Evolutionary conservation across 1,140 invertebrate species (phyloP), one percentile per base, ranked within the genome.

Genomic region (Aphaenogaster floridana): DNA sequence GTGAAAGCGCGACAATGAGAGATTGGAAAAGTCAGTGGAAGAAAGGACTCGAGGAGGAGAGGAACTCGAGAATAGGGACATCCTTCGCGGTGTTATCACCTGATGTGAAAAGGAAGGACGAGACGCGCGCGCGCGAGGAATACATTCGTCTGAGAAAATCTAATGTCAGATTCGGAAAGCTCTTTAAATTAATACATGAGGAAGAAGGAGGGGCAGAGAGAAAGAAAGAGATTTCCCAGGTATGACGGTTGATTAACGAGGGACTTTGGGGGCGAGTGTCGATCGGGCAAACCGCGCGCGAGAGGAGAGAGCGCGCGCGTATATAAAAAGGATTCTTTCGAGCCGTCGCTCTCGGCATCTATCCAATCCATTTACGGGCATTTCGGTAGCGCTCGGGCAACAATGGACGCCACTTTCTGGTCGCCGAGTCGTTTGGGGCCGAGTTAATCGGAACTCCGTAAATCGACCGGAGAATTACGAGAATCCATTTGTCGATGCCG

Each of bases 401-500:
- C 86, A 89, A 86, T 79, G 88, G 66, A 61, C 59, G 64, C 64
- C 78, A 59, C 64, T 86, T 80, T 66, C 80, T 86, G 72, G 66
- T 57, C 74, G 36, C 17, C 85, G 77, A 79, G 50, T 83, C 89
- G 89, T 81, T 88, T 61, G 50, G 57, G 42, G 50, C 50, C 76
- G 80, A 69, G 88, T 88, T 90, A 86, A 90, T 91, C 90, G 89
- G 86, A 88, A 88, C 88, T 88, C 83, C 64, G 86, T 91, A 90
- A 91, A 91, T 90, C 89, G 89, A 66, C 21, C 76, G 76, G 86
- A 86, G 88, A 91, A 91, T 90, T 90, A 91, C 86, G 89, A 80
- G 89, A 91, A 90, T 91, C 89, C 81, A 90, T 91, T 90, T 83
- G 90, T 91, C 89, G 90, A 90, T 88, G 69, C 17, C 59, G 39